Percentiles rank a stretch among this genome's conserved stretches.
Evolutionary conservation across 2,888 invertebrate genomes (phyloP).

Genomic region (Mythimna albipuncta): DNA sequence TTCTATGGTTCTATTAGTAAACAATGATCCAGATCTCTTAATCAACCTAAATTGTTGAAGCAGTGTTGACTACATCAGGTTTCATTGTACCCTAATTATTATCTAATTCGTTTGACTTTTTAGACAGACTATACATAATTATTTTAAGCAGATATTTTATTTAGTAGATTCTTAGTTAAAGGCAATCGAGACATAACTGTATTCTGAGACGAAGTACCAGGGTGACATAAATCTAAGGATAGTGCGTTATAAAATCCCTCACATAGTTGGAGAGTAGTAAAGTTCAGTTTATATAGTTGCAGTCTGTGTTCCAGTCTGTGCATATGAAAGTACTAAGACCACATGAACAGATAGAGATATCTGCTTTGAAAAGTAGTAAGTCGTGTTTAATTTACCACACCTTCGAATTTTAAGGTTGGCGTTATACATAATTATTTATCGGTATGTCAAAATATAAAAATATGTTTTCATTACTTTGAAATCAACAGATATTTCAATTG

Average conservation of each 20-base stretch:
- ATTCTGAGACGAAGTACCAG: conserved; percentile 22
- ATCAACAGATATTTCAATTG: too few species aligned
- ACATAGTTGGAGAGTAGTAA: conserved; percentile 22
- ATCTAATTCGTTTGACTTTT: too few species aligned
- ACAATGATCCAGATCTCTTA: too few species aligned
- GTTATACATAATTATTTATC: too few species aligned
- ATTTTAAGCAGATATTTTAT: too few species aligned
- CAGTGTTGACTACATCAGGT: too few species aligned
- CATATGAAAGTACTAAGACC: neutral
- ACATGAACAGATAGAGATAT: conserved; percentile 5
- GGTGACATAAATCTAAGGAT: conserved; percentile 36
- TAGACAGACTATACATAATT: too few species aligned
- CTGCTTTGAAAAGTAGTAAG: neutral
- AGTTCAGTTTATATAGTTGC: conserved; percentile 17
- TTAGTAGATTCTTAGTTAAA: neutral
- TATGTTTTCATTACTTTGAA: too few species aligned
- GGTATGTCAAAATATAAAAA: too few species aligned
- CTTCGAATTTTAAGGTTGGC: neutral
- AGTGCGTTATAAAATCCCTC: conserved; percentile 23
- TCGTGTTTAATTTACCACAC: neutral
- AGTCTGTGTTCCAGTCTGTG: conserved; percentile 11
- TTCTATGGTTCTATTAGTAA: too few species aligned
- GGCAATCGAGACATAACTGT: conserved; percentile 2
- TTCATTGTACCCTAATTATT: too few species aligned
- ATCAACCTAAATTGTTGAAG: too few species aligned